Evolutionary conservation across 2,888 invertebrate species (phyloP), one percentile per base, ranked within the genome.

Genomic region (Heliconius ethilla): DNA sequence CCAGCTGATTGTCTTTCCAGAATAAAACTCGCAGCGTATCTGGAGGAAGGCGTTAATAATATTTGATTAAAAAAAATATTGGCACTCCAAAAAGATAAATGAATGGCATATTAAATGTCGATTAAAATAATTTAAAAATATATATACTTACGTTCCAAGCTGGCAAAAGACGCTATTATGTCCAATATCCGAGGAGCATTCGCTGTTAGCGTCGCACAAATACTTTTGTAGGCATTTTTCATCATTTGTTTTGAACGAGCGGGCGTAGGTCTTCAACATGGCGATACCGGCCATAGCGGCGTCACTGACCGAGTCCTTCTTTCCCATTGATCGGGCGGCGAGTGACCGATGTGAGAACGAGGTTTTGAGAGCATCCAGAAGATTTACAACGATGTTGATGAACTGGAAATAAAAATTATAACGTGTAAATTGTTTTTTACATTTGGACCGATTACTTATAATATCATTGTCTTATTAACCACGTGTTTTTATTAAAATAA

Each of bases 321-420:
- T 97, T 84, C 98, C 98, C 86, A 98, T 94, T 75, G 97, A 97
- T 79, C 98, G 96, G 59, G 98, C 98, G 18, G 97, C 95, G 86
- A 98, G 91, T 27, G 98, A 98, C 85, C 98, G 96, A 91, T 98
- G 98, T 51, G 98, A 98, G 95, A 98, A 98, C 62, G 98, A 98
- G 45, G 98, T 98, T 94, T 98, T 98, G 88, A 98, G 93, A 78
- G 98, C 98, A 87, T 98, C 98, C 94, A 98, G 93, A 69, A 98
- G 96, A 90, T 98, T 98, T 88, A 98, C 97, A 76, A 98, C 97
- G 94, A 98, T 97, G 95, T 97, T 97, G 95, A 98, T 97, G 95
- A 98, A 97, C 98, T 98, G 95, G 22, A 83, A 83, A 83, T 76
- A 81, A 70, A 81, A 72, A 77, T 15, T n/a, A 25, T 15, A 33